These are phyloP conservation scores for Drosophila demipolita DNA, from an alignment of 2,888 invertebrate genomes.

Conservation along the genomic window DNA sequence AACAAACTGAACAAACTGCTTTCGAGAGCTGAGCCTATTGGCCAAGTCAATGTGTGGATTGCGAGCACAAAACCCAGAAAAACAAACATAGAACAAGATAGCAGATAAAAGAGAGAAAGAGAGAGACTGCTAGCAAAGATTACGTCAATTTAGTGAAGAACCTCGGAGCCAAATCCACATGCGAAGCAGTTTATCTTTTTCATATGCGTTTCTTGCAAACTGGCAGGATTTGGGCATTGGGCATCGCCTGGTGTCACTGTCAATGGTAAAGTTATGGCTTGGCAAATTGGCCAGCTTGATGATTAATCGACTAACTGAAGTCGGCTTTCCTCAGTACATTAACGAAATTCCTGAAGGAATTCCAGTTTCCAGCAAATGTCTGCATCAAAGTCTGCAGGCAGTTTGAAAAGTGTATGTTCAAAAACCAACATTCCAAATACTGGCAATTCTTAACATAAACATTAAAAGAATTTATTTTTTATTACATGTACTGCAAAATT, in stretches of 20 bases:
- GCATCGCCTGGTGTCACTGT: slow-evolving; percentile 28
- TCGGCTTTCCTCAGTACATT: slow-evolving; percentile 11
- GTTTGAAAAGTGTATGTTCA: not conserved
- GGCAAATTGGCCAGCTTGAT: slow-evolving; percentile 21
- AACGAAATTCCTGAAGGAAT: not conserved
- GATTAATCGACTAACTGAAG: slow-evolving; percentile 32
- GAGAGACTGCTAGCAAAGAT: slow-evolving; percentile 14
- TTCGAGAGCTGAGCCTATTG: slow-evolving; percentile 20
- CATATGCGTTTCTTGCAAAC: not conserved
- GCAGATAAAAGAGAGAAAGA: not conserved
- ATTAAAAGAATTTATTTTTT: not conserved
- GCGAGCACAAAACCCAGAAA: not conserved
- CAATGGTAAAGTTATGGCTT: slow-evolving; percentile 34
- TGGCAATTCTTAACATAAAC: not conserved
- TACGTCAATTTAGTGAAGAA: slow-evolving; percentile 5
- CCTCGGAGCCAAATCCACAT: slow-evolving; percentile 5
- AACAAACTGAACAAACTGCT: slow-evolving; percentile 13
- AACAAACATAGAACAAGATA: not conserved
- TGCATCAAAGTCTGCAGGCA: not conserved
- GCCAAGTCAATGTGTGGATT: slow-evolving; percentile 29
- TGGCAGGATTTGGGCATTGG: slow-evolving; percentile 29
- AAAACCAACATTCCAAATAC: not conserved
- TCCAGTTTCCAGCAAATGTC: slow-evolving; percentile 19
- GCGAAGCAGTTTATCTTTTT: slow-evolving; percentile 12
- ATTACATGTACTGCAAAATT: not conserved